Evolutionary conservation across 2,888 invertebrate species (phyloP).

Genomic region (Frankliniella intonsa): DNA sequence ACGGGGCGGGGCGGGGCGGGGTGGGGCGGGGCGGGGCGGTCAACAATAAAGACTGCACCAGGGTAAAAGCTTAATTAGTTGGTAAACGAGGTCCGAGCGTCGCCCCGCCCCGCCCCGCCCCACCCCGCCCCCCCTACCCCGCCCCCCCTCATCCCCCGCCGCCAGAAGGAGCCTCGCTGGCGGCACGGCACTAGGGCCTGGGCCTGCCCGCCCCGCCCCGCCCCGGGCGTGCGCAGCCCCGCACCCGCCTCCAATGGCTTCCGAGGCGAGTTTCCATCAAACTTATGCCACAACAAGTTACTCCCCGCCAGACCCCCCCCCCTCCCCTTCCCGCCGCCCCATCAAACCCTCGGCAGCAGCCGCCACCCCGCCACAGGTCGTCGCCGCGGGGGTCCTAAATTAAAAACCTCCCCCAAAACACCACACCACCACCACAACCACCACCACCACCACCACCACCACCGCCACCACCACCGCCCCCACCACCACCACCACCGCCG

Average conservation of each 20-base stretch:
- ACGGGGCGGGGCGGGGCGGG: background rate
- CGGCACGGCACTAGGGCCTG: too few relatives aligned
- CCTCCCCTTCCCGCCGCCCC: background rate
- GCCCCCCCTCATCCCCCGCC: too few relatives aligned
- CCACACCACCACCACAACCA: background rate
- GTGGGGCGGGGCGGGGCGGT: background rate
- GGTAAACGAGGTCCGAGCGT: background rate
- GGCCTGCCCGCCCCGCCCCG: too few relatives aligned
- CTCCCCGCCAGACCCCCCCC: background rate
- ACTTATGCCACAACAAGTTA: slow-evolving; percentile 26
- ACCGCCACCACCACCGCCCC: background rate
- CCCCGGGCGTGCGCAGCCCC: too few relatives aligned
- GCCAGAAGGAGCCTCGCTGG: too few relatives aligned
- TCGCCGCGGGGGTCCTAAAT: background rate
- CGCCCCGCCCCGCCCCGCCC: background rate
- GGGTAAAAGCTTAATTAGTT: background rate
- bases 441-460: background rate
- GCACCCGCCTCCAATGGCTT: background rate
- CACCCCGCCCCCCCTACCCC: too few relatives aligned
- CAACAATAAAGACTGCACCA: background rate
- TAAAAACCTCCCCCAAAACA: background rate
- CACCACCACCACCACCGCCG: background rate
- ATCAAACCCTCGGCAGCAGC: background rate
- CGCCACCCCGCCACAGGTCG: slow-evolving; percentile 6
- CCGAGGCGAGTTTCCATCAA: slow-evolving; percentile 8